Percentiles rank a stretch among this genome's conserved stretches.
These are phyloP conservation scores for Malaclemys terrapin DNA, from an alignment of 2,113 vertebrate species.

Conservation along the genomic window DNA sequence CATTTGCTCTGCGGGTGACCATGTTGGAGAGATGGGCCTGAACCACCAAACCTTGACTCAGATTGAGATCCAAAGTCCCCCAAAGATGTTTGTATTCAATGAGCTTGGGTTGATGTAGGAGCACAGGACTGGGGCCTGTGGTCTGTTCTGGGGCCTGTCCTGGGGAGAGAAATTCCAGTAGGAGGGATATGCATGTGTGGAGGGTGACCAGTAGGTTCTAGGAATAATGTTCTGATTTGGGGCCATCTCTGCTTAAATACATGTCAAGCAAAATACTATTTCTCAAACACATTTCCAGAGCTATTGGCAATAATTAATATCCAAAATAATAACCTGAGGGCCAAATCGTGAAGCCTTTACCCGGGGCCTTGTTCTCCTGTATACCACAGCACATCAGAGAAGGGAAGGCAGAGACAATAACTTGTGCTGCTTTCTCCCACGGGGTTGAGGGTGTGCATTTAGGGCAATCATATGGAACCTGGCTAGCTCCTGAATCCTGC, in stretches of 20 bases:
- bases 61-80: neutral
- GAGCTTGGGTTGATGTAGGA: neutral
- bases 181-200: neutral
- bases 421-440: neutral
- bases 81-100: neutral
- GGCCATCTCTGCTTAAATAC: rapidly evolving
- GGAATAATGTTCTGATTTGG: neutral
- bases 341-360: neutral
- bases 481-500: neutral
- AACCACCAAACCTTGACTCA: neutral
- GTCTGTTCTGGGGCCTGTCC: neutral
- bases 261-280: neutral
- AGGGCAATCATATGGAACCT: neutral
- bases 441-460: neutral
- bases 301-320: neutral
- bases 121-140: neutral
- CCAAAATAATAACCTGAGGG: neutral
- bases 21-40: neutral
- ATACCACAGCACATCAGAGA: neutral
- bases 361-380: neutral
- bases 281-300: neutral
- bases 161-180: neutral
- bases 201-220: neutral
- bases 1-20: neutral
- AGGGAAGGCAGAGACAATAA: neutral